Percentiles rank a stretch among this genome's conserved stretches.
Conservation (phyloP, 53 echinoderm and acorn worm genomes). For the Temnopleurus reevesii region DNA sequence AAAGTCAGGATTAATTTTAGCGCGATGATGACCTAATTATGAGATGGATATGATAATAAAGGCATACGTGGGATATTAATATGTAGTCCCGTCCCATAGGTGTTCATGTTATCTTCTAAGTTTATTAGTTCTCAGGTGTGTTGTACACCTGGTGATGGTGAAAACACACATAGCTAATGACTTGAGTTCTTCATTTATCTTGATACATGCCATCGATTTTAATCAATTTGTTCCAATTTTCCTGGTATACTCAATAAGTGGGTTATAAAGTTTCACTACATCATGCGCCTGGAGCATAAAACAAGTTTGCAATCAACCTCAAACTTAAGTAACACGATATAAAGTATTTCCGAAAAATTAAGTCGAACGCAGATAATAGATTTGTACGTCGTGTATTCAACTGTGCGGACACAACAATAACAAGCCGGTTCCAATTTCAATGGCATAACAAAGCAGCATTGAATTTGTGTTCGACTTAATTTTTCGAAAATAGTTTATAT, state of each 20-base stretch:
- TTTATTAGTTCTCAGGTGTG: neutral
- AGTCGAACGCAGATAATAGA: too few species aligned
- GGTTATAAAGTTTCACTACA: neutral
- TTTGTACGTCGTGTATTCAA: too few species aligned
- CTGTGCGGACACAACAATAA: too few species aligned
- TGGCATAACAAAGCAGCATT: too few species aligned
- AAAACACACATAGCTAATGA: neutral
- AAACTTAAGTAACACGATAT: too few species aligned
- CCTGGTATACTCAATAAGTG: neutral
- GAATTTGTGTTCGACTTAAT: too few species aligned
- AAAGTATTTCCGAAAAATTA: too few species aligned
- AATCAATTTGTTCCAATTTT: neutral
- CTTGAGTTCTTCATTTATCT: neutral
- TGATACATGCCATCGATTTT: neutral
- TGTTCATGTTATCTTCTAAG: slow-evolving; percentile 1
- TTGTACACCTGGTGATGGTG: neutral
- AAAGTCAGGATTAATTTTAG: slow-evolving; percentile 37
- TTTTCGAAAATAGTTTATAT: too few species aligned
- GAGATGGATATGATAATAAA: slow-evolving; percentile 33
- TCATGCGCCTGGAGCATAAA: too few species aligned
- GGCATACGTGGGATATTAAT: neutral
- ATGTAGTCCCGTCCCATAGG: neutral
- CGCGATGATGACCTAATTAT: slow-evolving; percentile 48
- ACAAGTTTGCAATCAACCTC: too few species aligned
- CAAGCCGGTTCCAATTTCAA: too few species aligned